Conservation (phyloP, 2,888 invertebrate genomes). For the Rotaria socialis region DNA sequence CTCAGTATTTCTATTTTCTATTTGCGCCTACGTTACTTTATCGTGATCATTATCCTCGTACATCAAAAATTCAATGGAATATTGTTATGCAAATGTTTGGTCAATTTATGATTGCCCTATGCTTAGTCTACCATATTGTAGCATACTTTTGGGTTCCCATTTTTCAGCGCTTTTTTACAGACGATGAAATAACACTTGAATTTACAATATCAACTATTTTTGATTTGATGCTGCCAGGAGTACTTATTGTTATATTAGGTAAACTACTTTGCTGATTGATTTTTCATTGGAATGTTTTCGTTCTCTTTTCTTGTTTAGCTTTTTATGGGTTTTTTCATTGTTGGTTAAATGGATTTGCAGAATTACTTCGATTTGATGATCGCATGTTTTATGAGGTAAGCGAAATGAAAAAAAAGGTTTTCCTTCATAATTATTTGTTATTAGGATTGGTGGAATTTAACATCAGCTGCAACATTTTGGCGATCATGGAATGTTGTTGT, state of each 20-base stretch:
- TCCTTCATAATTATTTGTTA: slow-evolving; percentile 47
- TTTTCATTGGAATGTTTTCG: no score
- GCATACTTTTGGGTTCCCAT: slow-evolving; percentile 71
- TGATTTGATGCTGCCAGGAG: slow-evolving; percentile 71
- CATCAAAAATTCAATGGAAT: slow-evolving; percentile 67
- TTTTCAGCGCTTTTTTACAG: slow-evolving; percentile 62
- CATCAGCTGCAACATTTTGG: slow-evolving; percentile 75
- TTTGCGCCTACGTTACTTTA: slow-evolving; percentile 82
- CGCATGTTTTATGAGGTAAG: slow-evolving; percentile 70
- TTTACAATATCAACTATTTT: slow-evolving; percentile 65
- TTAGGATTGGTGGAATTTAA: slow-evolving; percentile 89
- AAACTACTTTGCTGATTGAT: background rate
- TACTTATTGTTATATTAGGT: slow-evolving; percentile 62
- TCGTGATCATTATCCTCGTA: slow-evolving; percentile 73
- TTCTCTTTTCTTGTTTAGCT: slow-evolving; percentile 50
- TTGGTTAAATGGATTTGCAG: slow-evolving; percentile 85
- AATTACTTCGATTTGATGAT: slow-evolving; percentile 80
- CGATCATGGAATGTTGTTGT: slow-evolving; percentile 90
- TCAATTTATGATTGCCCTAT: slow-evolving; percentile 73
- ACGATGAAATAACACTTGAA: slow-evolving; percentile 56
- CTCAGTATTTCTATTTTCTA: slow-evolving; percentile 75
- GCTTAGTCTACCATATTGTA: slow-evolving; percentile 75
- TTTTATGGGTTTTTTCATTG: slow-evolving; percentile 83
- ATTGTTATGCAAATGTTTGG: slow-evolving; percentile 69
- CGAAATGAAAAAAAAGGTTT: background rate